phyloP scores from a whole-genome alignment of 2,113 vertebrate genomes.

The Amblyopsis rosae region DNA sequence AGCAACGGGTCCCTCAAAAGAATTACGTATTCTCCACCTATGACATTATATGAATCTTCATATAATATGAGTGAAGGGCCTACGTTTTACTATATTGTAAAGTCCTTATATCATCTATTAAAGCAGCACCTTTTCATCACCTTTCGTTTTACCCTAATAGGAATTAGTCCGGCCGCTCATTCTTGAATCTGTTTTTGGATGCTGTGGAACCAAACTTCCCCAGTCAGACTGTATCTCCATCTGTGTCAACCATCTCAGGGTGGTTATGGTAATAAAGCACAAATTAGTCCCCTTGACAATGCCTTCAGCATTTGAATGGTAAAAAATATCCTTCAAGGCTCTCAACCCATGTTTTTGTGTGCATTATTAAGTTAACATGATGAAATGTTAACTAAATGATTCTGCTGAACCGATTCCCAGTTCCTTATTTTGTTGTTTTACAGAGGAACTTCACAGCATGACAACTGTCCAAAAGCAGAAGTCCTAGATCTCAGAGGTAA shows the following conservation, averaged over 20 bases:
- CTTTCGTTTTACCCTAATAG: too few relatives aligned
- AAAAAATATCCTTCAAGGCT: slow-evolving; percentile 1
- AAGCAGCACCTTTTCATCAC: too few relatives aligned
- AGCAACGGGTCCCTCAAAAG: too few relatives aligned
- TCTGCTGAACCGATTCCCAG: not conserved
- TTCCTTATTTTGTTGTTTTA: not conserved
- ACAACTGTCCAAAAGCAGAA: not conserved
- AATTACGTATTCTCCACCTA: too few relatives aligned
- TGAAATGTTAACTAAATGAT: not conserved
- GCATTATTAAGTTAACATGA: not conserved
- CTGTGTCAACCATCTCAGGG: slow-evolving; percentile 14
- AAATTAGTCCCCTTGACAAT: slow-evolving; percentile 28
- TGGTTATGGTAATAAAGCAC: slow-evolving; percentile 35
- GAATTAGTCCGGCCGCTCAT: not conserved
- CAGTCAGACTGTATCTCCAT: not conserved
- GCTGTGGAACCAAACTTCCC: not conserved
- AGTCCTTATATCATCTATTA: too few relatives aligned
- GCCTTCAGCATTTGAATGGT: slow-evolving; percentile 17
- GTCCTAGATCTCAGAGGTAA: not conserved
- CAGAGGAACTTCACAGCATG: not conserved
- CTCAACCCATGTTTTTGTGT: not conserved
- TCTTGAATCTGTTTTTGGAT: slow-evolving; percentile 26
- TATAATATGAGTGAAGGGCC: too few relatives aligned
- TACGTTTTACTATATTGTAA: too few relatives aligned
- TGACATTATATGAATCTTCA: too few relatives aligned